phyloP scores from a whole-genome alignment of 2,113 vertebrate genomes.

The Ivindomyrus marchei region DNA sequence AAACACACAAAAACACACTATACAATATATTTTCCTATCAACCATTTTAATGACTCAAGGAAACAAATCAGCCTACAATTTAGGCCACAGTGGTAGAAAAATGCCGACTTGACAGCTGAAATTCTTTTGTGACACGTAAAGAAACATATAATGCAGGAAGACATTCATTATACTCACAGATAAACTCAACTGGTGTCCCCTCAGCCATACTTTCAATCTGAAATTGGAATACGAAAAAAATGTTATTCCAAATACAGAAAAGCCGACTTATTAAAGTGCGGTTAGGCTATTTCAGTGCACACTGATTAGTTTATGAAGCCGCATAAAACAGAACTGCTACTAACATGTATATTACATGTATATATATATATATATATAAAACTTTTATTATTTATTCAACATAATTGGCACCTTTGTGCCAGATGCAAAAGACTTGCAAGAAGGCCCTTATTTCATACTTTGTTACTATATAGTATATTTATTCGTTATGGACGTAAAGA shows the following conservation, averaged over 20 bases:
- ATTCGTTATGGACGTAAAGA: background rate
- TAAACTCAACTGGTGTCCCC: constrained; percentile 71
- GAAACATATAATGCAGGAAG: background rate
- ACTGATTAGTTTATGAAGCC: background rate
- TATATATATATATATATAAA: background rate
- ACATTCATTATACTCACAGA: constrained; percentile 72
- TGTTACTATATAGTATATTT: background rate
- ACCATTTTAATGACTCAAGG: background rate
- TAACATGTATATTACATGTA: background rate
- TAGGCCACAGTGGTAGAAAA: background rate
- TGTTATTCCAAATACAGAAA: background rate
- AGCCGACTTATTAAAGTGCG: background rate
- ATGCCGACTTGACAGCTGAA: background rate
- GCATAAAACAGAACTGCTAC: background rate
- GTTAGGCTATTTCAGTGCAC: background rate
- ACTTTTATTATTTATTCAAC: constrained; percentile 10
- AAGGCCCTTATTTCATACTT: background rate
- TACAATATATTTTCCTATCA: background rate
- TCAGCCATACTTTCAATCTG: constrained; percentile 71
- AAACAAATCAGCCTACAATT: background rate
- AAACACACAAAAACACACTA: background rate
- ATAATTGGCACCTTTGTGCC: background rate
- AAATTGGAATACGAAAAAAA: constrained; percentile 32
- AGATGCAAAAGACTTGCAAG: background rate
- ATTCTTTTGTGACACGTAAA: background rate